A percentile compares a stretch with the other conserved stretches of the same genome.
phyloP scores from a whole-genome alignment of 2,113 vertebrate genomes.

The Channa argus region DNA sequence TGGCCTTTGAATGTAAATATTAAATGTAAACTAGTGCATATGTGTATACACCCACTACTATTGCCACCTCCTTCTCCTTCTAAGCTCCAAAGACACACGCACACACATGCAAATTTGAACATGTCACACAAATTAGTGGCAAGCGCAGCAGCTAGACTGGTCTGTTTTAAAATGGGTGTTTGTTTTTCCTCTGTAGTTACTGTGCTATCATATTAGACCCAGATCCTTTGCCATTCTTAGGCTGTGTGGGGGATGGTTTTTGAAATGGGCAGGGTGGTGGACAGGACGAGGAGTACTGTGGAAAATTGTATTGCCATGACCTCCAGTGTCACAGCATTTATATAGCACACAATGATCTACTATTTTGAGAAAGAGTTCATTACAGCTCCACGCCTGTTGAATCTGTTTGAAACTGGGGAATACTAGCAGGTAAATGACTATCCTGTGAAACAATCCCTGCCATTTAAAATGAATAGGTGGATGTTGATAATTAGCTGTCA shows the following conservation, averaged over 20 bases:
- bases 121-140: conserved; percentile 49
- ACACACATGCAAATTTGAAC: conserved; percentile 30
- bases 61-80: conserved; percentile 3
- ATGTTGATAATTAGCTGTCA: too few relatives aligned
- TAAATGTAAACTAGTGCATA: conserved; percentile 40
- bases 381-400: conserved; percentile 36
- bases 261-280: conserved; percentile 62
- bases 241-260: conserved; percentile 18
- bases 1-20: not conserved
- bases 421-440: not conserved
- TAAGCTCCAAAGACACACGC: conserved; percentile 10
- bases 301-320: conserved; percentile 70
- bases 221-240: conserved; percentile 46
- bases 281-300: conserved; percentile 60
- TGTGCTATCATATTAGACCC: conserved; percentile 58
- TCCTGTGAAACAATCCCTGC: not conserved
- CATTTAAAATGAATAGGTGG: not conserved
- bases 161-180: conserved; percentile 71
- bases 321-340: conserved; percentile 59
- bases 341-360: conserved; percentile 42
- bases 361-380: conserved; percentile 36
- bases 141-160: conserved; percentile 24
- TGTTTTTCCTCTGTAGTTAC: conserved; percentile 49
- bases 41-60: conserved; percentile 4
- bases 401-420: not conserved